Base-by-base conservation (phyloP, 2,888 invertebrate genomes). In the Rhyacophila evoluta region DNA sequence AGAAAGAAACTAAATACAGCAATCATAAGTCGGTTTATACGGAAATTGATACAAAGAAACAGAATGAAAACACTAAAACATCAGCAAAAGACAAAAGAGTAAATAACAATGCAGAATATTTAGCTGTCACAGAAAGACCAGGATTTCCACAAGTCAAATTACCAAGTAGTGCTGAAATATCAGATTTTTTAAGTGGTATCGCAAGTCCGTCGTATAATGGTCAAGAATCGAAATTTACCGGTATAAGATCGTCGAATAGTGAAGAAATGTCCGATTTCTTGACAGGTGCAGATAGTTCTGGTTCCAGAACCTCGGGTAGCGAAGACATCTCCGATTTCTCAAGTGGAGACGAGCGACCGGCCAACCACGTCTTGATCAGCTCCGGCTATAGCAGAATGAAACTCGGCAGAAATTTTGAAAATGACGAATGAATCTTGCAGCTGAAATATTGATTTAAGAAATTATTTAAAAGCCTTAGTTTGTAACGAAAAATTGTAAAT, bases 311-410 rank as follows among this genome's bases (percentile, higher is more conserved):
- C n/a, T 12, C 28, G 10, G 19, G 41, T 67, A 41, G 29, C 15
- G 10, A n/a, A 19, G 27, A 27, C 19, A 19, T 10, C 12, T 11
- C 33, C n/a, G 12, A 29, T 12, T 27, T 28, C 36, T 6, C 15
- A 8, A 12, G 25, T 28, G 4, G 39, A 10, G 73, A 33, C 4
- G 77, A 79, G 15, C 72, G 77, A 25, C 41, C 73, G 0, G 74
- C 55, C 4, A 79, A 88, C 83, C 85, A 87, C 11, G 82, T 82
- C n/a, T 73, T 81, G 25, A 82, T 82, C 67, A 82, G 79, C 41
- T 89, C 90, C 77, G 88, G 90, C 39, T 90, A 90, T 84, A 90
- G 90, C 85, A 89, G 89, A 89, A 89, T 89, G 82, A 90, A 90
- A 86, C 87, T 85, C 37, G 90, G 90, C 83, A 87, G 90, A 86